Base-by-base conservation (phyloP, 2,113 vertebrate species). In the Terrapene triunguis region DNA sequence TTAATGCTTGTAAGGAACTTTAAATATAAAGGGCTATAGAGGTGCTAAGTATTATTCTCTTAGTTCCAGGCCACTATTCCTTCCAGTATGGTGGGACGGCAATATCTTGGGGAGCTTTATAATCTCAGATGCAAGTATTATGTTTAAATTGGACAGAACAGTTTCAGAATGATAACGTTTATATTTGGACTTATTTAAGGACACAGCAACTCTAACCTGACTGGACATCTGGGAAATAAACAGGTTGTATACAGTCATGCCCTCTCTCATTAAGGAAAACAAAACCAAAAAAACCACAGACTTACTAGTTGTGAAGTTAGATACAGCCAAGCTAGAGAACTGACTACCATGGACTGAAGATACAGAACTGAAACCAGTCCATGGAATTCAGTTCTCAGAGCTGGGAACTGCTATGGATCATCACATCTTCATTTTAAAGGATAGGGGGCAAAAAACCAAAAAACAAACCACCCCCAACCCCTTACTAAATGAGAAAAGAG, bases 331-430 rank as follows among this genome's bases (percentile, higher is more conserved):
- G 97, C 98, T 98, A 97, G 97, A 98, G 97, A 97, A 98, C 98
- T 98, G 95, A 95, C 96, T 88, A 98, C 96, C 96, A 98, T 97
- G 98, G 98, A 98, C 98, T 97, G 98, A 97, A 95, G 62, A 3
- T 95, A 91, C 21, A 87, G 96, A 93, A 92, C 1, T 95, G 95
- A 94, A 97, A 98, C 96, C 98, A 98, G 98, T 98, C 98, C 97
- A 98, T 98, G 98, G 98, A 98, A 98, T 98, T 98, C 98, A 98
- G 98, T 98, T 98, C 98, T 98, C 98, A 98, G 96, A 98, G 98
- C 98, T 96, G 95, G 98, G 98, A 97, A 94, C 98, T 98, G 98
- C 98, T 92, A 98, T 62, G 88, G 82, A 84, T 96, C 93, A 42
- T 97, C 97, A 95, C 86, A 88, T 97, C 97, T 97, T 98, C 97